Base-by-base conservation (phyloP, 2,113 vertebrate genomes). In the Sitta europaea region DNA sequence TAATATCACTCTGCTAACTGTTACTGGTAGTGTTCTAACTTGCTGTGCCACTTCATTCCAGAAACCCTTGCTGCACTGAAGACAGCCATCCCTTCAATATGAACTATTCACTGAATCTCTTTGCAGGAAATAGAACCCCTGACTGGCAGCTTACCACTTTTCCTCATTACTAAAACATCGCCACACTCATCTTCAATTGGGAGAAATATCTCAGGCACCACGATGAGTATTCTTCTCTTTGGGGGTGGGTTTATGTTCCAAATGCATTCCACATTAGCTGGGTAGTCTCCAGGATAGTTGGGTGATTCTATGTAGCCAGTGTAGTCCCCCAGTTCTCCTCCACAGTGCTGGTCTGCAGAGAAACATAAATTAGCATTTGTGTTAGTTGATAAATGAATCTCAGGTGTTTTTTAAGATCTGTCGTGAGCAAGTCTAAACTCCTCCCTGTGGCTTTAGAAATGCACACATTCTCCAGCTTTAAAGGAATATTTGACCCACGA, bases 201-300 rank as follows among this genome's bases (percentile, higher is more conserved):
- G 53, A 98, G 98, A 86, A 98, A 98, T 93, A 98, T 98, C 94
- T 98, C 98, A 2, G 98, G 98, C 54, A 98, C 98, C 51, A 98
- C 98, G 0, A 98, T 98, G 81, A 98, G 98, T 86, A 98, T 98
- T 86, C 98, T 96, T 61, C 98, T 97, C 88, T 98, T 98, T 33
- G 98, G 98, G 23, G 98, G 98, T 5, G 98, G 98, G 2, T 98
- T 97, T 78, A 98, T 98, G 89, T 98, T 98, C 98, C 98, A 98
- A 59, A 97, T 98, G 24, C 98, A 98, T 86, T 98, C 98, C 1
- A 98, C 97, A 0, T 98, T 98, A 84, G 98, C 98, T 9, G 98
- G 98, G 92, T 98, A 98, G 93, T 98, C 98, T 29, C 98, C 98
- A 6, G 98, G 98, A 77, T 98, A 98, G 96, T 98, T 98, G 84